Conservation (phyloP, 2,888 invertebrate genomes). For the Timema podura region DNA sequence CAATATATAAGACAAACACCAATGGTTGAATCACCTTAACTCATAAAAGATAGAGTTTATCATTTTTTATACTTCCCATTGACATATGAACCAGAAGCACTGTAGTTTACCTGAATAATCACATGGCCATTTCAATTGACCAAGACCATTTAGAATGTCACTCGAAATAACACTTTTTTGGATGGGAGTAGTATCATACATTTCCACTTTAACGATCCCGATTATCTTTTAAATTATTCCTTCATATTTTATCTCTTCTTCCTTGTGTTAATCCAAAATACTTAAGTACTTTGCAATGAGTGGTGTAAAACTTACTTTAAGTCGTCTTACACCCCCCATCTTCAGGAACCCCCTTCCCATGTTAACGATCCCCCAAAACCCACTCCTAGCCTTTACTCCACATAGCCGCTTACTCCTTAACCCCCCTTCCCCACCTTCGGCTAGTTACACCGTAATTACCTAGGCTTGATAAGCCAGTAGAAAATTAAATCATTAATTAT, state of each 20-base stretch:
- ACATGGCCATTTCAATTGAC: no score
- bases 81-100: no score
- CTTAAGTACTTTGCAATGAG: constrained; percentile 12
- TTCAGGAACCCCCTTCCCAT: neutral
- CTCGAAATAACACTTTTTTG: no score
- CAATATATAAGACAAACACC: no score
- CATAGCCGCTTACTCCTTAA: neutral
- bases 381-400: neutral
- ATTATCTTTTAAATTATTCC: no score
- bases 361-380: neutral
- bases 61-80: no score
- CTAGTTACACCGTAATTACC: constrained; percentile 18
- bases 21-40: no score
- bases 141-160: no score
- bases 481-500: constrained; percentile 32
- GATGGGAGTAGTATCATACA: no score
- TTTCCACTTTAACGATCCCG: no score
- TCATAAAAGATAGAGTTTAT: no score
- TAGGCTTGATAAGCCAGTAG: constrained; percentile 28
- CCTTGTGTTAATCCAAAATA: constrained; percentile 1
- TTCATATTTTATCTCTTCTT: neutral
- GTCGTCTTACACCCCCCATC: neutral
- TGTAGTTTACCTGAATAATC: no score
- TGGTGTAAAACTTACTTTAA: neutral
- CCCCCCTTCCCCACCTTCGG: neutral